Base-by-base conservation (phyloP, 2,113 vertebrate genomes). In the Cercocebus atys region DNA sequence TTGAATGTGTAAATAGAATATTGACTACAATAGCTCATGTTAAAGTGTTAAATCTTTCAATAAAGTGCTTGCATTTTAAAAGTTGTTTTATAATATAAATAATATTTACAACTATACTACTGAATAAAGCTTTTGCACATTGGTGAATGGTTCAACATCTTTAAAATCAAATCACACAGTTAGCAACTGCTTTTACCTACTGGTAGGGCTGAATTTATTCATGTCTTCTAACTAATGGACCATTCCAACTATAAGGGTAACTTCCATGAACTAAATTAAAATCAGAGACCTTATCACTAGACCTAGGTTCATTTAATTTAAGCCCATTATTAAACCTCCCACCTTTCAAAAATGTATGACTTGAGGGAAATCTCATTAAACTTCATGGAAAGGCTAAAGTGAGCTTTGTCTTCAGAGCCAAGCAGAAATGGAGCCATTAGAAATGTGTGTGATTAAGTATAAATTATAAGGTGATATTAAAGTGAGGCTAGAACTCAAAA, bases 341-440 rank as follows among this genome's bases (percentile, higher is more conserved):
- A 96, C 52, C 76, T 32, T 95, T 94, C 18, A 96, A 97, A 98
- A 97, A 97, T 93, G 96, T 92, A 92, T 92, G 73, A 92, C 9
- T 93, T 81, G 85, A 94, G 59, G 92, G 84, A 96, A 97, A 98
- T 94, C 94, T 98, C 95, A 98, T 98, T 98, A 98, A 98, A 90
- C 16, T n/a, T 66, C 76, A 94, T 68, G 95, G 85, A 95, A 98
- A 97, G 75, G 92, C 84, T 95, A 96, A 88, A 64, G 82, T 78
- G 88, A 95, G 82, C 40, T 76, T 73, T 95, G 61, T 92, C 38
- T 94, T 66, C 20, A 93, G 57, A 97, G 80, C 30, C 55, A 76
- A 76, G 23, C 73, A 90, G 55, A 97, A 96, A 88, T 40, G 73
- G 52, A 90, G n/a, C 83, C 83, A 75, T 95, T 87, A 94, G 55